Base-by-base conservation (phyloP, 2,113 vertebrate genomes). In the Otus sunia region DNA sequence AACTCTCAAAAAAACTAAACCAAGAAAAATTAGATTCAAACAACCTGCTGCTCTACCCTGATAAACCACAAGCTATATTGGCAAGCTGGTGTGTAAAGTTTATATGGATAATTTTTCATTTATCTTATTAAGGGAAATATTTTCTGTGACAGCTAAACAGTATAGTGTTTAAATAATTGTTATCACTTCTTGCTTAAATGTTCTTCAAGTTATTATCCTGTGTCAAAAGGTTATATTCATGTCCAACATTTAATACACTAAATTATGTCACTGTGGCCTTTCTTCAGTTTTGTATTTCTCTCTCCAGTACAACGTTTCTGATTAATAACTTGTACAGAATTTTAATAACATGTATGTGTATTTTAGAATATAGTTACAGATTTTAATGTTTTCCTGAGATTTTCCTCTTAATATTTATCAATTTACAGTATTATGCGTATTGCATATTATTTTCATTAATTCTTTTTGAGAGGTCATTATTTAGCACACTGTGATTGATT, bases 111-210 rank as follows among this genome's bases (percentile, higher is more conserved):
- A 55, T 45, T 72, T 79, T 75, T 43, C 4, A 76, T 77, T 76
- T 64, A 8, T 68, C 43, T 80, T 72, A 75, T 39, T 50, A 68
- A 69, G 22, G 22, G 8, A 85, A 86, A 45, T 67, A 32, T 94
- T 80, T 85, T 52, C 22, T 66, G 17, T 81, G 64, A 66, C 18
- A 79, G 19, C 4, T 67, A 22, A 23, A 36, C 21, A 59, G 5
- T 78, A 72, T 55, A 86, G 58, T 30, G 94, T 68, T 88, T 83
- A 86, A 91, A 71, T 76, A 86, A 86, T 75, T 72, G 8, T 55
- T 86, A 75, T 47, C 18, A 20, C 71, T n/a, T 82, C 8, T 84
- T 60, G 7, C 29, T 20, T 80, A 80, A 93, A 64, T 83, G 3
- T 59, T 94, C 53, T 64, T 88, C 68, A 89, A 79, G 32, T 41